Base-by-base conservation (phyloP, 1,140 invertebrate genomes). In the Himalopsyche phryganea region DNA sequence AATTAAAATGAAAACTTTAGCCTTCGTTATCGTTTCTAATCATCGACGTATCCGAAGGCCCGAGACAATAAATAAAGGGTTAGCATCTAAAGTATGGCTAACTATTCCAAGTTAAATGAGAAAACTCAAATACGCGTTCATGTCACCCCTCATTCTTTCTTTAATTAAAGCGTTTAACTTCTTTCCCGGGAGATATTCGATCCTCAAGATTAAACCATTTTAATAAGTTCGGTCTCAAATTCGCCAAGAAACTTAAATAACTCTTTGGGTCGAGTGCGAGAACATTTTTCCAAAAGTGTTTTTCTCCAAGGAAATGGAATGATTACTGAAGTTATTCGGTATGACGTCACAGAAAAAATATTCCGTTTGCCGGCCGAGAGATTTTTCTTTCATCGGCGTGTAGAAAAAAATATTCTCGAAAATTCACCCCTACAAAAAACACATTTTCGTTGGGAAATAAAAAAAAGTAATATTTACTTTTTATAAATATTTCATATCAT, bases 101-200 rank as follows among this genome's bases (percentile, higher is more conserved):
- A 41, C 40, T 41, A 41, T 41, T 41, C 17, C 6, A 42, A 51
- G 18, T 42, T 51, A 18, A 51, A 51, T 41, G 35, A 35, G 50
- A 51, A 51, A 51, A 51, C 50, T 51, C 33, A 41, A 42, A 51
- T 51, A 51, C 36, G 50, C 50, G 36, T 51, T 36, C 23, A 14
- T 40, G 14, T 51, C 33, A 10, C 18, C 17, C 23, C 23, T 28
- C 20, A 13, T 9, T 38, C 18, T 17, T 38, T 51, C 2, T 5
- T 51, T 51, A n/a, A 42, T 23, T 53, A 23, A 53, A 53, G 44
- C n/a, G 18, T 10, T 45, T 53, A 23, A 53, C 42, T 18, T 41
- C 44, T 44, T 35, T 28, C 15, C 10, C 50, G 11, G 10, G 20
- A 19, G 15, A n/a, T 33, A n/a, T 28, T 32, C 47, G 47, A 49